phyloP scores from a whole-genome alignment of 1,140 invertebrate genomes.

The Cyrtorhinus lividipennis region DNA sequence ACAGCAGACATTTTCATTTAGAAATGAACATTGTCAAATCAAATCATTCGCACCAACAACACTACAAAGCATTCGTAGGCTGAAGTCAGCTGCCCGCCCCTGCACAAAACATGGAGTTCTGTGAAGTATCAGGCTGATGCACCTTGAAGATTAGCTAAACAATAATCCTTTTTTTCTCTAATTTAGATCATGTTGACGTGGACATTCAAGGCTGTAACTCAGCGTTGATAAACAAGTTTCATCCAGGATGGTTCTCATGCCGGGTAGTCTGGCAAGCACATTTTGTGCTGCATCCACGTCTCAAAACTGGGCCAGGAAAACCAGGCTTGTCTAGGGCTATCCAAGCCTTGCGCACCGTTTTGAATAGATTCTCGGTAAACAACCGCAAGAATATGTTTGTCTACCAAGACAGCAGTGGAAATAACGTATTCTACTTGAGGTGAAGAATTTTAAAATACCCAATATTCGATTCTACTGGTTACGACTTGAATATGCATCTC shows the following conservation, averaged over 20 bases:
- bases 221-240: constrained; percentile 30
- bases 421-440: constrained; percentile 57
- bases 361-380: constrained; percentile 56
- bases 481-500: no score
- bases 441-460: constrained; percentile 17
- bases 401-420: constrained; percentile 47
- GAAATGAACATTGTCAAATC: no score
- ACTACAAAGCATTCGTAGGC: no score
- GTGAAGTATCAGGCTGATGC: no score
- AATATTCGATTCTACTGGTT: no score
- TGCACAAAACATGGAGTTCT: no score
- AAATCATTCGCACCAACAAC: no score
- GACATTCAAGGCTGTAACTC: constrained; percentile 9
- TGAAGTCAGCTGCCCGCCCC: no score
- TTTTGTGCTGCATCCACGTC: constrained; percentile 53
- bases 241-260: constrained; percentile 55
- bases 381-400: constrained; percentile 73
- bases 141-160: no score
- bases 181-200: constrained; percentile 11
- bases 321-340: constrained; percentile 43
- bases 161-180: no score
- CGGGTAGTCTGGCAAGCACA: constrained; percentile 54
- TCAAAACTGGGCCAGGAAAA: constrained; percentile 49
- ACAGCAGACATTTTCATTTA: no score
- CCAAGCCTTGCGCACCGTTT: constrained; percentile 46